Conservation (phyloP, 2,797 vertebrate genomes). For the Silurus aristotelis region DNA sequence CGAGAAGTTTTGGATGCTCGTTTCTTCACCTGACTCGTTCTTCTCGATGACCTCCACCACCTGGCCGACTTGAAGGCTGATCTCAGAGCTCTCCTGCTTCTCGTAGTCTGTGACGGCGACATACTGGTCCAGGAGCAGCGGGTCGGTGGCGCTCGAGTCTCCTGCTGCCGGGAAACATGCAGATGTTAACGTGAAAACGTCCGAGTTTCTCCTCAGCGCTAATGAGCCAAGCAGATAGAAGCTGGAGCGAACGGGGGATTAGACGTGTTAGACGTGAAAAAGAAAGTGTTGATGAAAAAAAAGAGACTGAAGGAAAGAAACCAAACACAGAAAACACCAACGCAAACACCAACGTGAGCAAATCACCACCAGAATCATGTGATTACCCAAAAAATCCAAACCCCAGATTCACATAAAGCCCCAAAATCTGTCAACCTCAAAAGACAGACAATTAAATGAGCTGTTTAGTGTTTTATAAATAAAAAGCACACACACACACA, state of each 20-base stretch:
- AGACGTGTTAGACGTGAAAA: conserved; percentile 23
- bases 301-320: conserved; percentile 23
- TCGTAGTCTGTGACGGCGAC: conserved; percentile 95
- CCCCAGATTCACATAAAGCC: conserved; percentile 6
- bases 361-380: conserved; percentile 52
- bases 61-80: conserved; percentile 93
- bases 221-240: neutral
- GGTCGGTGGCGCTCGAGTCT: conserved; percentile 82
- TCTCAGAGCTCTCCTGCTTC: conserved; percentile 97
- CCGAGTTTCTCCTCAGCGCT: neutral
- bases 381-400: neutral
- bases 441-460: too few relatives aligned
- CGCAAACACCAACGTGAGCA: neutral
- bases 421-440: neutral
- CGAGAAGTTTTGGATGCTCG: too few relatives aligned
- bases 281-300: conserved; percentile 18
- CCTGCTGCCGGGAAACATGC: conserved; percentile 59
- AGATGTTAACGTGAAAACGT: conserved; percentile 16
- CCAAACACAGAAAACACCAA: conserved; percentile 33
- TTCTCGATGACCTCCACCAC: conserved; percentile 99
- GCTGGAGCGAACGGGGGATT: neutral
- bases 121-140: conserved; percentile 93
- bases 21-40: conserved; percentile 89
- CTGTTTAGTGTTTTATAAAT: too few relatives aligned
- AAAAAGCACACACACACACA: neutral